These are phyloP conservation scores for Rhopalosiphum padi DNA, from an alignment of 1,140 invertebrate genomes.

Conservation along the genomic window DNA sequence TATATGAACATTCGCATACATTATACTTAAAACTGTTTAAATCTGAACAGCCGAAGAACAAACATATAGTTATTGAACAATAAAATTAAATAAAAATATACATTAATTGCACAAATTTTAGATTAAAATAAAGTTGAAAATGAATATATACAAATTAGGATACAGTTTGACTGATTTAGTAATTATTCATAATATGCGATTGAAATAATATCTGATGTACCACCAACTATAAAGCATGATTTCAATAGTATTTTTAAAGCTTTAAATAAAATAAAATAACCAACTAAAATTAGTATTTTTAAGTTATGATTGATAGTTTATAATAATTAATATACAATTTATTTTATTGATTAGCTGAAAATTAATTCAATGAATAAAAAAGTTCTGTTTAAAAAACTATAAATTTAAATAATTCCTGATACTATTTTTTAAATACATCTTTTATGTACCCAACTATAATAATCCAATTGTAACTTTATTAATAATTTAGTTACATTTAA, in stretches of 20 bases:
- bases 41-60: not conserved
- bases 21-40: not conserved
- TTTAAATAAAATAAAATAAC: not conserved
- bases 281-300: not conserved
- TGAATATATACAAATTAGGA: not conserved
- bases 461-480: too few species aligned
- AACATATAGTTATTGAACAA: not conserved
- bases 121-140: not conserved
- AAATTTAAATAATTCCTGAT: not conserved
- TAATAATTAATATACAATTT: not conserved
- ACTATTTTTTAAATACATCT: too few species aligned
- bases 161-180: not conserved
- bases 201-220: not conserved
- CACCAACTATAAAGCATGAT: not conserved
- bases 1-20: not conserved
- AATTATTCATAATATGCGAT: not conserved
- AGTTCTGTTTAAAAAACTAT: not conserved
- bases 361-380: not conserved
- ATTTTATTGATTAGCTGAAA: not conserved
- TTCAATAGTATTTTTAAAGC: not conserved
- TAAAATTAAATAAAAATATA: not conserved
- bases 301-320: not conserved
- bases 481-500: not conserved
- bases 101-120: not conserved
- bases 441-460: too few species aligned